Evolutionary conservation across 2,797 vertebrate species (phyloP).

Genomic region (Protonibea diacanthus): DNA sequence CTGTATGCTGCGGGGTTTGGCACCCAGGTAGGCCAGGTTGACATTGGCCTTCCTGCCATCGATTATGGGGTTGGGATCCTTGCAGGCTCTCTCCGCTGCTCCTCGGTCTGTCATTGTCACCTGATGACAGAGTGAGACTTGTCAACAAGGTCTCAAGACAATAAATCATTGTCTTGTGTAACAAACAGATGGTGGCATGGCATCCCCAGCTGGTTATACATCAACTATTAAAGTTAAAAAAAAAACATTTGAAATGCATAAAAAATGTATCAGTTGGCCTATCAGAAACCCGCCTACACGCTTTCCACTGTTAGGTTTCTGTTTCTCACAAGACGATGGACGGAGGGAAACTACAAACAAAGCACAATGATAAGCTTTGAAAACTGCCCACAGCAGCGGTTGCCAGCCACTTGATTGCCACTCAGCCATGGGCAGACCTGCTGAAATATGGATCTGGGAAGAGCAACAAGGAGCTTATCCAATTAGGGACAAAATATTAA

Average conservation of each 20-base stretch:
- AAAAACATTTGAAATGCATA: constrained; percentile 6
- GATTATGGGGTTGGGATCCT: constrained; percentile 98
- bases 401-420: constrained; percentile 54
- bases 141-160: constrained; percentile 2
- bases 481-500: constrained; percentile 82
- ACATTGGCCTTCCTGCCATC: constrained; percentile 98
- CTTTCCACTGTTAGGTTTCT: constrained; percentile 37
- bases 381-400: constrained; percentile 66
- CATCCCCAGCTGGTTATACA: background rate
- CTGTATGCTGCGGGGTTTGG: constrained; percentile 96
- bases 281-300: constrained; percentile 23
- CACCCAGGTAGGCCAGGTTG: constrained; percentile 96
- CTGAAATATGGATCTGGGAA: constrained; percentile 80
- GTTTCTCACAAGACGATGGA: constrained; percentile 34
- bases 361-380: constrained; percentile 68
- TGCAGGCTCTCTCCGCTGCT: constrained; percentile 95
- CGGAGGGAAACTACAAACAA: constrained; percentile 61
- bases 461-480: constrained; percentile 80
- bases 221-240: background rate
- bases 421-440: constrained; percentile 55
- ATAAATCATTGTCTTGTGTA: background rate
- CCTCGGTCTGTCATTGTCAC: constrained; percentile 96
- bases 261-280: constrained; percentile 16
- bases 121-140: constrained; percentile 77
- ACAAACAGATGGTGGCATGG: background rate